phyloP scores from a whole-genome alignment of 2,888 invertebrate species.

The Osedax fenrisi region DNA sequence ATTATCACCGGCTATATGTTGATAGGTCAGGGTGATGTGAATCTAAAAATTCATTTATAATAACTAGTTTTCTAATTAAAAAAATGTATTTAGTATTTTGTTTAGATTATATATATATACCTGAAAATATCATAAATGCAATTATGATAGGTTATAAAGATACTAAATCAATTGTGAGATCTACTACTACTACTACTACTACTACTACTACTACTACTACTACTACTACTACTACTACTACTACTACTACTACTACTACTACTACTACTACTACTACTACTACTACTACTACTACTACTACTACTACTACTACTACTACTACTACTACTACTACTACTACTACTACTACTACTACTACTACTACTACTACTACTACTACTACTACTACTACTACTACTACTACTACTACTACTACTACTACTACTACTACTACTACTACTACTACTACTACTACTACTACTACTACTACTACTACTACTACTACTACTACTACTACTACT shows the following conservation, averaged over 20 bases:
- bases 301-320: background rate
- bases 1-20: too few relatives aligned
- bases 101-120: too few relatives aligned
- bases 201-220: background rate
- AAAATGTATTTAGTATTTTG: too few relatives aligned
- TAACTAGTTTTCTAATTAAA: too few relatives aligned
- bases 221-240: conserved; percentile 1
- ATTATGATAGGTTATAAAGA: too few relatives aligned
- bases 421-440: background rate
- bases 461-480: background rate
- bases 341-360: background rate
- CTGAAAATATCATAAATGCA: too few relatives aligned
- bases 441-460: background rate
- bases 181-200: background rate
- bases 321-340: background rate
- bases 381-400: background rate
- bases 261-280: background rate
- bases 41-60: too few relatives aligned
- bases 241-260: background rate
- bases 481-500: background rate
- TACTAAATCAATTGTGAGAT: too few relatives aligned
- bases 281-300: background rate
- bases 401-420: background rate
- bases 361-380: background rate
- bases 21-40: too few relatives aligned